These are phyloP conservation scores for Cosmia pyralina DNA, from an alignment of 2,888 invertebrate genomes.

Conservation along the genomic window DNA sequence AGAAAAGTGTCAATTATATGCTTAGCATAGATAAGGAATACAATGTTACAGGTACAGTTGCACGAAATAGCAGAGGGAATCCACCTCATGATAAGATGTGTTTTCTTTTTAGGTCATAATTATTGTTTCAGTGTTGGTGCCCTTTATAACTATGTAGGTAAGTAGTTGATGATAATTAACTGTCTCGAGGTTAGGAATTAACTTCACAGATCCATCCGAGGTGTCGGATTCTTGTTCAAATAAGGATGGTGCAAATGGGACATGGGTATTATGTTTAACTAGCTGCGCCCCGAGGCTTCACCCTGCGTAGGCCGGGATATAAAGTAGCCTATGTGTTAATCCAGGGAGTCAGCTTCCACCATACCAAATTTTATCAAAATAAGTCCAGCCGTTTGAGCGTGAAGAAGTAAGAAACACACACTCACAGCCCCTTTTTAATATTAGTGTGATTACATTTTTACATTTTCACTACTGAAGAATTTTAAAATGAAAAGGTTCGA, in stretches of 20 bases:
- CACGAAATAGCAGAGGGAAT: constrained; percentile 16
- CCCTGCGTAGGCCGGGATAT: too few relatives aligned
- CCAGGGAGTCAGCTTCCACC: too few relatives aligned
- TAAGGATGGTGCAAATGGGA: background rate
- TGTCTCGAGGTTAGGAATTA: constrained; percentile 2
- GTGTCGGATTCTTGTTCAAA: background rate
- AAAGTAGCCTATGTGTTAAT: too few relatives aligned
- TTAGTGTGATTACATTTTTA: too few relatives aligned
- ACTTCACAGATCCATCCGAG: background rate
- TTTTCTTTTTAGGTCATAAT: constrained; percentile 32
- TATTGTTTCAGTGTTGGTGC: constrained; percentile 6
- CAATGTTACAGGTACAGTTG: background rate
- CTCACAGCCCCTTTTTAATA: too few relatives aligned
- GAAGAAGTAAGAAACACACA: too few relatives aligned
- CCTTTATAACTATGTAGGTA: constrained; percentile 2
- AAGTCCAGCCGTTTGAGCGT: too few relatives aligned
- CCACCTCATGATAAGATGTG: constrained; percentile 33
- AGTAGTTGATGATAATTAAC: background rate
- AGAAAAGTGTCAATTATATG: constrained; percentile 16
- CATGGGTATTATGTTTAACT: background rate
- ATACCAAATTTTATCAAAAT: too few relatives aligned
- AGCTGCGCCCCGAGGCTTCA: too few relatives aligned
- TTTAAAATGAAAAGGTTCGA: background rate
- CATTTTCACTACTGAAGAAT: background rate
- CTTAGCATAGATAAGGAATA: constrained; percentile 50